Evolutionary conservation across 2,888 invertebrate species (phyloP).

Genomic region (Dilophus febrilis): DNA sequence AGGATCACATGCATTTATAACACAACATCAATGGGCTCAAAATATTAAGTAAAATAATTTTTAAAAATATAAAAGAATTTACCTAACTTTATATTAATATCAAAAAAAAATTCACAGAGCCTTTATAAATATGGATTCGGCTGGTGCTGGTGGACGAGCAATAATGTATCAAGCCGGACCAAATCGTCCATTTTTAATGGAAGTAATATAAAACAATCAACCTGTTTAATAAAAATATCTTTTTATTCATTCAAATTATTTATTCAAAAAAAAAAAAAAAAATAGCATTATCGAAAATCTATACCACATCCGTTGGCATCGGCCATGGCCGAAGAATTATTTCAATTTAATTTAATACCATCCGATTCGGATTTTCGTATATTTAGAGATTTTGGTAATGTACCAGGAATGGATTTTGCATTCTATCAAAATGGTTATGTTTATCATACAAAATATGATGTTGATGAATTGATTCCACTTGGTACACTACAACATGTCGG

Average conservation of each 20-base stretch:
- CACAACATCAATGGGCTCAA: slow-evolving; percentile 68
- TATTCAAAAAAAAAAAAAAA: too few relatives aligned
- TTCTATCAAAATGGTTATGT: slow-evolving; percentile 58
- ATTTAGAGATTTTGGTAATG: slow-evolving; percentile 46
- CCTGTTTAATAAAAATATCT: too few relatives aligned
- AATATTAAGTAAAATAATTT: too few relatives aligned
- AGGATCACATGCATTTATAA: slow-evolving; percentile 51
- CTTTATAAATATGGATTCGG: slow-evolving; percentile 73
- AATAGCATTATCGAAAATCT: not conserved
- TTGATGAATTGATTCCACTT: slow-evolving; percentile 37
- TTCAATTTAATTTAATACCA: slow-evolving; percentile 45
- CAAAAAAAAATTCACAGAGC: too few relatives aligned
- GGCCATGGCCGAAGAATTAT: slow-evolving; percentile 42
- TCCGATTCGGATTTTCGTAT: slow-evolving; percentile 53
- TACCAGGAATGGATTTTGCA: slow-evolving; percentile 60
- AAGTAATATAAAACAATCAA: too few relatives aligned
- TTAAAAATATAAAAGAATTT: too few relatives aligned
- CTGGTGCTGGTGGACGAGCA: slow-evolving; percentile 74
- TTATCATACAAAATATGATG: slow-evolving; percentile 60
- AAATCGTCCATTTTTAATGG: not conserved
- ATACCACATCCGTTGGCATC: slow-evolving; percentile 43
- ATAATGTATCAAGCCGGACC: slow-evolving; percentile 69
- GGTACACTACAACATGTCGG: slow-evolving; percentile 63
- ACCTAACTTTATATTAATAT: too few relatives aligned
- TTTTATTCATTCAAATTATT: too few relatives aligned